Percentiles rank a stretch among this genome's conserved stretches.
These are phyloP conservation scores for Oxyruncus cristatus DNA, from an alignment of 2,113 vertebrate species.

Conservation along the genomic window DNA sequence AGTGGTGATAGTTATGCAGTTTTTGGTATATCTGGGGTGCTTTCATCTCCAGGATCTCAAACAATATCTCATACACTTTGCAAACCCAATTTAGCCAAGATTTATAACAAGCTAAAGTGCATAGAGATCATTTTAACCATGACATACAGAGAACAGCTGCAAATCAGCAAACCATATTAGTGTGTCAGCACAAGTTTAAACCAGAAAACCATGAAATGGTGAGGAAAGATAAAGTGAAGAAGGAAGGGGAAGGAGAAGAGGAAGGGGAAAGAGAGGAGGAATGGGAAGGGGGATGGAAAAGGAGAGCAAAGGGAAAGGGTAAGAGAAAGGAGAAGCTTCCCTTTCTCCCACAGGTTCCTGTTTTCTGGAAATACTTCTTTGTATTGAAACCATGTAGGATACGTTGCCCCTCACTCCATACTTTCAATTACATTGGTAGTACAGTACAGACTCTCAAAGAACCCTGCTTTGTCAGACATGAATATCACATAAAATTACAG, in stretches of 20 bases:
- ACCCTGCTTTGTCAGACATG: not conserved
- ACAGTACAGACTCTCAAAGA: not conserved
- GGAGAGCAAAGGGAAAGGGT: not conserved
- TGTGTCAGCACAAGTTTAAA: not conserved
- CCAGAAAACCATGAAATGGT: not conserved
- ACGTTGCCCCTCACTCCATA: too few species aligned
- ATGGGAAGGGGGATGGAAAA: fast-evolving
- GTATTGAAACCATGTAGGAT: not conserved
- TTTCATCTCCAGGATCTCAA: not conserved
- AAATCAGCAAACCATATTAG: not conserved
- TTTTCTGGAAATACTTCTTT: not conserved
- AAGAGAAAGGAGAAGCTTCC: not conserved
- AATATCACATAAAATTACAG: not conserved
- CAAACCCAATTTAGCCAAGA: not conserved
- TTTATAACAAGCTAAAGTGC: not conserved
- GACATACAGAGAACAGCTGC: not conserved
- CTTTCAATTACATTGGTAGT: not conserved
- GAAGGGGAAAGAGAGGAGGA: not conserved
- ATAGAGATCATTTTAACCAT: not conserved
- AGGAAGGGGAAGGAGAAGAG: not conserved
- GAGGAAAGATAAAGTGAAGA: not conserved
- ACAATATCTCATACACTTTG: not conserved
- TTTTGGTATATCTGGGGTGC: not conserved
- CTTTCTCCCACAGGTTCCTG: not conserved
- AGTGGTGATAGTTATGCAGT: not conserved